Percentiles rank a stretch among this genome's conserved stretches.
Conservation (phyloP, 2,113 vertebrate species). For the Panthera uncia region DNA sequence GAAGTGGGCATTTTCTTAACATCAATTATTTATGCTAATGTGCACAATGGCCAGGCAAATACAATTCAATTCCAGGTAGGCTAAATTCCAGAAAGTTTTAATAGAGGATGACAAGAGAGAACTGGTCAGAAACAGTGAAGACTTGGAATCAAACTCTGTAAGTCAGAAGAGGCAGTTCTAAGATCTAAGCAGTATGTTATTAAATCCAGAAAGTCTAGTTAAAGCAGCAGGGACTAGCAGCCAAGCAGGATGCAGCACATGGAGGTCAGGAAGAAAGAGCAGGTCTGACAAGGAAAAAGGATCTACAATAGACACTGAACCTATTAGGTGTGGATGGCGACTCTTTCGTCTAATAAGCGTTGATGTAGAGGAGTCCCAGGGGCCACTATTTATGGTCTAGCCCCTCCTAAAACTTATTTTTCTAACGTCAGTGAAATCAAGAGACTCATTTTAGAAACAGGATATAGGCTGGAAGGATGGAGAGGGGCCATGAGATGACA, state of each 20-base stretch:
- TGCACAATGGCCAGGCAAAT: neutral
- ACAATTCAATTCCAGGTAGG: conserved; percentile 35
- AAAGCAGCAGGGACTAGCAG: neutral
- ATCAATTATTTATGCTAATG: neutral
- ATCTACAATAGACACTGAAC: neutral
- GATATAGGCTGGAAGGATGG: neutral
- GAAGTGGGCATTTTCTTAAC: neutral
- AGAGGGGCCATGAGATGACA: neutral
- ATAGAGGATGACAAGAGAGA: neutral
- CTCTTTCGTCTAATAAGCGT: neutral
- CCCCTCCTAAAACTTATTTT: neutral
- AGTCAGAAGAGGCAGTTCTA: neutral
- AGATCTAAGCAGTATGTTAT: neutral
- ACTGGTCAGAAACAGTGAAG: neutral
- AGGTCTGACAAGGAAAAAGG: neutral
- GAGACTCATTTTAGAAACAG: conserved; percentile 10
- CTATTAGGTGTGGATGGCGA: neutral
- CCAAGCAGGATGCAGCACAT: neutral
- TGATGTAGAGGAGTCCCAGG: neutral
- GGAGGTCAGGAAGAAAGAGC: neutral
- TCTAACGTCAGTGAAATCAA: neutral
- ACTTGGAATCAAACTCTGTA: neutral
- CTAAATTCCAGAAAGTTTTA: neutral
- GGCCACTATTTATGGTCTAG: neutral
- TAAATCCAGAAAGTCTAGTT: neutral